Percentiles rank a stretch among this genome's conserved stretches.
Evolutionary conservation across 2,797 vertebrate genomes (phyloP).

Genomic region (Pogonophryne albipinna): DNA sequence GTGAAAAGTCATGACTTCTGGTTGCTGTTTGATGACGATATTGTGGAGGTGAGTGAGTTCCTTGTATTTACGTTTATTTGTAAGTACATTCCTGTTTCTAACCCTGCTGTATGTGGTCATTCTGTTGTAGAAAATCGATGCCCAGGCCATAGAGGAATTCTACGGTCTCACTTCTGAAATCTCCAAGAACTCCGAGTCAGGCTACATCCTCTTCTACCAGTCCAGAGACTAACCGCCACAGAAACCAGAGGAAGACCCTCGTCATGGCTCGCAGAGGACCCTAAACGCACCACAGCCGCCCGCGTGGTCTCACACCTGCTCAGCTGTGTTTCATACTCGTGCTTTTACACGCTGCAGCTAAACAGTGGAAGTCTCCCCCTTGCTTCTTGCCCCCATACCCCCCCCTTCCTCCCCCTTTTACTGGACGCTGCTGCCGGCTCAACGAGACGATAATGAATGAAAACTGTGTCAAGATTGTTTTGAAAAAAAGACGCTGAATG

Average conservation of each 20-base stretch:
- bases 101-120: background rate
- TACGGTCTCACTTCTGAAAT: slow-evolving; percentile 99
- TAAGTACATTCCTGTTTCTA: background rate
- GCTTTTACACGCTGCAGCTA: slow-evolving; percentile 74
- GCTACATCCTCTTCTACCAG: slow-evolving; percentile 99
- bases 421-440: slow-evolving; percentile 65
- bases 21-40: slow-evolving; percentile 98
- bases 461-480: slow-evolving; percentile 79
- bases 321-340: slow-evolving; percentile 76
- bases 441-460: slow-evolving; percentile 77
- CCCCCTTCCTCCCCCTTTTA: slow-evolving; percentile 32
- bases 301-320: slow-evolving; percentile 60
- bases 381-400: slow-evolving; percentile 42
- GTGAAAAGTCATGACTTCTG: slow-evolving; percentile 99
- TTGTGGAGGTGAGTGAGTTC: slow-evolving; percentile 88
- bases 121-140: slow-evolving; percentile 94
- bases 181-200: slow-evolving; percentile 99
- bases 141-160: slow-evolving; percentile 99
- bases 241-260: slow-evolving; percentile 48
- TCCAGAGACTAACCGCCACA: slow-evolving; percentile 89
- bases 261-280: slow-evolving; percentile 44
- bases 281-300: slow-evolving; percentile 61
- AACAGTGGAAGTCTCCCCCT: slow-evolving; percentile 48
- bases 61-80: background rate
- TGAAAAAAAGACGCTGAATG: slow-evolving; percentile 59